Conservation (phyloP, 2,113 vertebrate species). For the Orthonyx spaldingii region DNA sequence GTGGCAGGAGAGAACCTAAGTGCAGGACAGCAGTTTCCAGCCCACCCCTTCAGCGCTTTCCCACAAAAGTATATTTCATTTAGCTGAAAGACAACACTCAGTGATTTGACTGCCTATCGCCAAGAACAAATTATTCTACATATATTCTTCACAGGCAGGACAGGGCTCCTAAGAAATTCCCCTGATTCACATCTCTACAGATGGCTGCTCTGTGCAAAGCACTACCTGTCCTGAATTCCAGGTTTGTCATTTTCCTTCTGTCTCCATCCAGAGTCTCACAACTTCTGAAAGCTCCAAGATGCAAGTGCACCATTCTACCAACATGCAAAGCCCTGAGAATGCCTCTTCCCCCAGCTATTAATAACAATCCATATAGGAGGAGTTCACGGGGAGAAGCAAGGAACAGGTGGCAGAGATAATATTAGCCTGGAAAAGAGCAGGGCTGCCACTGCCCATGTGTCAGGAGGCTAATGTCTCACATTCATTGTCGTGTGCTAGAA, state of each 20-base stretch:
- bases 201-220: background rate
- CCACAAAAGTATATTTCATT: background rate
- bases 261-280: background rate
- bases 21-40: background rate
- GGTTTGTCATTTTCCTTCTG: background rate
- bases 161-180: background rate
- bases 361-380: conserved; percentile 71
- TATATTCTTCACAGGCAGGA: background rate
- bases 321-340: conserved; percentile 5
- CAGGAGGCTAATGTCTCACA: conserved; percentile 11
- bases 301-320: background rate
- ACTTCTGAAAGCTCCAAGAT: background rate
- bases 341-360: conserved; percentile 73
- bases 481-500: conserved; percentile 66
- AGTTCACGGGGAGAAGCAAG: conserved; percentile 67
- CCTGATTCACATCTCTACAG: background rate
- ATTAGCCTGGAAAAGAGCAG: conserved; percentile 83
- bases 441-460: conserved; percentile 30
- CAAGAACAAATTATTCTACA: background rate
- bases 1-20: background rate
- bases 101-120: background rate
- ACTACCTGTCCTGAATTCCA: background rate
- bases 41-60: background rate
- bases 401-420: conserved; percentile 84
- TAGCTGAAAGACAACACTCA: background rate